Base-by-base conservation (phyloP, 2,888 invertebrate species). In the Orthonychiurus folsomi region DNA sequence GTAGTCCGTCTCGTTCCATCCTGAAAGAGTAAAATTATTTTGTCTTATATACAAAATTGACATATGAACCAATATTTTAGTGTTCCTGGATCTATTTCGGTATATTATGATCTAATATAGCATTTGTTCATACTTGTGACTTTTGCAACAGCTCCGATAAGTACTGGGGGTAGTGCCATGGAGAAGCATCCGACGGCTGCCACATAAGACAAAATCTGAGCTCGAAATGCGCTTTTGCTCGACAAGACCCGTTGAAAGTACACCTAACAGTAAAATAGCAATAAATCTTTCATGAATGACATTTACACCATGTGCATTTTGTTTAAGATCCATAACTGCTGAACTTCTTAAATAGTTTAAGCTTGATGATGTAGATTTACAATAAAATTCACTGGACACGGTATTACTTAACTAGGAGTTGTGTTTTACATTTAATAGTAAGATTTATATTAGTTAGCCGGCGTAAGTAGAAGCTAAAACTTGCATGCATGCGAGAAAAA, bases 191-290 rank as follows among this genome's bases (percentile, higher is more conserved):
- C 85, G 59, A 84, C 76, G 65, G 84, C 84, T 23, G 86, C 85
- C 1, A 82, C 81, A 69, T 83, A 82, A 3, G 85, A 86, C 65
- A 86, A 76, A 25, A 81, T 77, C 73, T 84, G 83, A 24, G 86
- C 86, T 61, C 82, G 79, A n/a, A 78, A 74, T 2, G 84, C 83
- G 24, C 82, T 81, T 73, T 81, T 82, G 58, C 85, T 82, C 26
- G 85, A 85, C 61, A 86, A 76, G 20, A 87, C 84, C 60, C 86
- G 78, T 78, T 87, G 86, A 74, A 86, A 86, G 74, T 86, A 86
- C 20, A 84, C 84, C 79, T 79, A 61, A 9, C 50, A 48, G 18
- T 26, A 21, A 55, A 55, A 55, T 23, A 55, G 9, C 2, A 23
- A 24, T 25, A 5, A 23, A 23, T 55, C 18, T 55, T 55, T 24